phyloP scores from a whole-genome alignment of 1,140 invertebrate genomes.

The Cotesia glomerata region DNA sequence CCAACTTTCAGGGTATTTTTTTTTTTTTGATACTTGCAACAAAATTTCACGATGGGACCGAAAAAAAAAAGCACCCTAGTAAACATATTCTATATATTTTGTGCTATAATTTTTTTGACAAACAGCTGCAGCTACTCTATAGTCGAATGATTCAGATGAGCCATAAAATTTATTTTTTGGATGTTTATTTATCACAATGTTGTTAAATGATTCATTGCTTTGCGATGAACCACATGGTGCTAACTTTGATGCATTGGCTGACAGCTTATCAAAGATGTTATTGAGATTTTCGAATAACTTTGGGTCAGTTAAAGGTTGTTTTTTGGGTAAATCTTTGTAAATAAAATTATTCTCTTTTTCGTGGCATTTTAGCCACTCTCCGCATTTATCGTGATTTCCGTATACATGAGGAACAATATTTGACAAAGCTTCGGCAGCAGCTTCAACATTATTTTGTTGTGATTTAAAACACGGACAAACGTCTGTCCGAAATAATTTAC shows the following conservation, averaged over 20 bases:
- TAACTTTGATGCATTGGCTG: slow-evolving; percentile 14
- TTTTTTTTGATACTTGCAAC: too few relatives aligned
- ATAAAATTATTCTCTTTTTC: background rate
- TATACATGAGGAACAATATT: slow-evolving; percentile 21
- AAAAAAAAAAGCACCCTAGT: too few relatives aligned
- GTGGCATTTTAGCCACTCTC: slow-evolving; percentile 13
- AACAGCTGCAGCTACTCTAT: slow-evolving; percentile 29
- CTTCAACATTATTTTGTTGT: slow-evolving; percentile 25
- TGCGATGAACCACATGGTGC: slow-evolving; percentile 29
- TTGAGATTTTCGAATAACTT: background rate
- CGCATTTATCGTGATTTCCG: slow-evolving; percentile 23
- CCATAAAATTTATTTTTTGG: slow-evolving; percentile 34
- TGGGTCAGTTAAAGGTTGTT: slow-evolving; percentile 6
- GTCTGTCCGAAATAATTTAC: slow-evolving; percentile 20
- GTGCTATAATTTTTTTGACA: slow-evolving; percentile 32
- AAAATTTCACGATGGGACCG: too few relatives aligned
- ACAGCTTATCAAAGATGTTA: background rate
- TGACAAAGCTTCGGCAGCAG: slow-evolving; percentile 11
- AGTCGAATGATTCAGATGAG: slow-evolving; percentile 25
- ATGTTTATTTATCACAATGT: slow-evolving; percentile 31
- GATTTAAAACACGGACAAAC: slow-evolving; percentile 26
- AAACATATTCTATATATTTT: slow-evolving; percentile 18
- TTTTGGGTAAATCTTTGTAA: slow-evolving; percentile 15
- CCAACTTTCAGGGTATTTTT: too few relatives aligned
- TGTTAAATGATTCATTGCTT: slow-evolving; percentile 35